A percentile compares a stretch with the other conserved stretches of the same genome.
Conservation (phyloP, 2,113 vertebrate genomes). For the Campylomormyrus tamandua region DNA sequence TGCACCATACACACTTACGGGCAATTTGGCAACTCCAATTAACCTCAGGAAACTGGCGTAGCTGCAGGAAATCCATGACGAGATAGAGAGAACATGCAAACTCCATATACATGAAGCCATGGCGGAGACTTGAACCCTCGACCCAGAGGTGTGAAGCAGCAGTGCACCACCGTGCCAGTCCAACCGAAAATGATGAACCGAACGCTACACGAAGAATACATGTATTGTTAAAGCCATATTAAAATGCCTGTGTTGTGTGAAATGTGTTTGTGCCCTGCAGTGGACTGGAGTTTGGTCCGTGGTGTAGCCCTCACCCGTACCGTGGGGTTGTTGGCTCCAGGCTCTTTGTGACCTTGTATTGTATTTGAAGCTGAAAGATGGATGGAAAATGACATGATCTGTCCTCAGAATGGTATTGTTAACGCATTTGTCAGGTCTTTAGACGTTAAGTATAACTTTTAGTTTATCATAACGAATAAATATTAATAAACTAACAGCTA, state of each 20-base stretch:
- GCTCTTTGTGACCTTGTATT: background rate
- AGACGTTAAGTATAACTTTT: background rate
- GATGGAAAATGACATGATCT: background rate
- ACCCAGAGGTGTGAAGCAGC: background rate
- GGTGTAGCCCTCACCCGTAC: background rate
- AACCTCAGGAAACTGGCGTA: background rate
- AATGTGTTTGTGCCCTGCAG: background rate
- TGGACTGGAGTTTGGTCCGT: background rate
- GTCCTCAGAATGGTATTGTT: background rate
- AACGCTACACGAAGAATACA: too few species aligned
- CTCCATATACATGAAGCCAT: background rate
- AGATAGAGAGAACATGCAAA: background rate
- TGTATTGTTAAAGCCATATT: too few species aligned
- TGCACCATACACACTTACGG: background rate
- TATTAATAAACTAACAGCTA: background rate
- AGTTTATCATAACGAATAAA: background rate
- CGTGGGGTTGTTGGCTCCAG: background rate
- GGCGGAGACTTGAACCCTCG: background rate
- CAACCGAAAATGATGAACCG: too few species aligned
- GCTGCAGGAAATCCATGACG: background rate
- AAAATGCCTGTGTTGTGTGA: background rate
- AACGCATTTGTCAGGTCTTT: background rate
- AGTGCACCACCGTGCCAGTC: background rate
- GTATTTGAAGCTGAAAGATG: background rate
- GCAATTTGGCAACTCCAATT: background rate